Base-by-base conservation (phyloP, 2,888 invertebrate genomes). In the Conops quadrifasciatus region DNA sequence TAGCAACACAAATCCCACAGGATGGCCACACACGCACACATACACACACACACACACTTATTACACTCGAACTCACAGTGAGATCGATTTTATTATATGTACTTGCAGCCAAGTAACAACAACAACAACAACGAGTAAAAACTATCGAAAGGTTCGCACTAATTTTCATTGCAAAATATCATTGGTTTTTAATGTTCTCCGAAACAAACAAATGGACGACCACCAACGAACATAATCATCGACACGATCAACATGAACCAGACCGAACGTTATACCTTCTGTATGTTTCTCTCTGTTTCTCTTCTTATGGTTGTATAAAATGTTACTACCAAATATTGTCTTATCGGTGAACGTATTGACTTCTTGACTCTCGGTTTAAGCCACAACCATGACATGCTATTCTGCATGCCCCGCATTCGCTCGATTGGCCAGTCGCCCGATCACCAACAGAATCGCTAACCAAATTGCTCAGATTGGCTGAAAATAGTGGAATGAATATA, bases 281-380 rank as follows among this genome's bases (percentile, higher is more conserved):
- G 7, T 21, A 66, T 60, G 49, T 60, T 49, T 56, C 45, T 58
- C 43, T 45, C 24, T 60, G 49, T 60, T 49, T 56, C 45, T 58
- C 43, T 45, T 16, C 24, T 49, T 49, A 49, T 64, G 26, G 49
- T 28, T 9, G 21, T 24, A 9, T 5, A 26, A 62, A 49, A 49
- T 68, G 36, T 62, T 60, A 15, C 63, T 62, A 21, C 53, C 66
- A 43, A 13, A 21, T 13, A 5, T 43, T 30, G 28, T 30, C 30
- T 65, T n/a, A 43, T 30, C 45, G n/a, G 79, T 80, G 79, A 80
- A 76, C 80, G 80, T 80, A 81, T 81, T 80, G 80, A 80, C 80
- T 80, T 80, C 36, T 80, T 81, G 81, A 80, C 80, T 81, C 74
- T 75, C 70, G 75, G 26, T 19, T n/a, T 45, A 67, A 19, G 59